Evolutionary conservation across 2,888 invertebrate genomes (phyloP).

Genomic region (Spatulosminthurus flaviceps): DNA sequence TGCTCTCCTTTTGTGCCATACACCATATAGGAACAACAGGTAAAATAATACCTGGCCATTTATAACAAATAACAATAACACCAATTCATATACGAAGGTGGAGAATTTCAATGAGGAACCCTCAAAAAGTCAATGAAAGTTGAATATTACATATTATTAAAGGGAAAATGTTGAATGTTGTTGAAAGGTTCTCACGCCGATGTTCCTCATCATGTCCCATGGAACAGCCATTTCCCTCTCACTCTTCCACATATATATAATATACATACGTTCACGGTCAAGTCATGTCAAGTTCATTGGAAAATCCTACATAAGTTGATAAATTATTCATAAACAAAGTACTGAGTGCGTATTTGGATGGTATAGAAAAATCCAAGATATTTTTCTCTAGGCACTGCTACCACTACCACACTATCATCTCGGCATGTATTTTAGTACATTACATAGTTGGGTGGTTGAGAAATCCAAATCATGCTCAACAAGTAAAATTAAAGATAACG

Average conservation of each 20-base stretch:
- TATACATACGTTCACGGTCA: background rate
- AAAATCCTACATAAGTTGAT: background rate
- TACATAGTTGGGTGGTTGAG: too few relatives aligned
- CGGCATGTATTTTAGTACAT: too few relatives aligned
- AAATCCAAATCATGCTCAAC: background rate
- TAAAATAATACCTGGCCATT: conserved; percentile 19
- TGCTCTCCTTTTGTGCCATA: background rate
- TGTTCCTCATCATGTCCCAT: background rate
- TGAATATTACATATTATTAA: too few relatives aligned
- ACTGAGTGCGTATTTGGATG: background rate
- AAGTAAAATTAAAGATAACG: conserved; percentile 2
- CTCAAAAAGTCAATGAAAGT: background rate
- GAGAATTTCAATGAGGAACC: background rate
- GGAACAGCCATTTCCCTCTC: background rate
- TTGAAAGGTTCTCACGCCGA: background rate
- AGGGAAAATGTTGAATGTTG: background rate
- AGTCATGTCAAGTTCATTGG: background rate
- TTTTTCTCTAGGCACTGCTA: background rate
- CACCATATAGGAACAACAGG: conserved; percentile 15
- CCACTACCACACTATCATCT: too few relatives aligned
- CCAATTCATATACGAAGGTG: background rate
- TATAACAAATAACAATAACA: background rate
- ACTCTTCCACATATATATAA: background rate
- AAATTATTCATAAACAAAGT: conserved; percentile 7
- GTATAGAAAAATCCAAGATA: background rate